Conservation (phyloP, 2,113 vertebrate genomes). For the Rhinichthys klamathensis region DNA sequence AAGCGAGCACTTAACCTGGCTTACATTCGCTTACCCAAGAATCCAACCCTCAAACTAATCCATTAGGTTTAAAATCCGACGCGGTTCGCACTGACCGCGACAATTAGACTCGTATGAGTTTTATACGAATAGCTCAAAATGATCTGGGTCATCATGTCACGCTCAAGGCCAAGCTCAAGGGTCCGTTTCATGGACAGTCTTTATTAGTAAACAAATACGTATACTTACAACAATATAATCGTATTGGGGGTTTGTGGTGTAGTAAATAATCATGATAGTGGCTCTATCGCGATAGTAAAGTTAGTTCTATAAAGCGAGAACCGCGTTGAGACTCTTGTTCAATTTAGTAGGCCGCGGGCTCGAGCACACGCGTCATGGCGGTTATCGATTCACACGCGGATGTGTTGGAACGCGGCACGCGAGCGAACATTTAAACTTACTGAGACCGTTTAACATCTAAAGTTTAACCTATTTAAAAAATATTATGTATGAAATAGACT, state of each 20-base stretch:
- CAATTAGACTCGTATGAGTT: neutral
- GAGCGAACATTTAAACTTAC: neutral
- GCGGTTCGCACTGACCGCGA: neutral
- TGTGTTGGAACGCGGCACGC: conserved; percentile 25
- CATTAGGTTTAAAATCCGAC: neutral
- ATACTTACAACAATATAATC: neutral
- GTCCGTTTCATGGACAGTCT: neutral
- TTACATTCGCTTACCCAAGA: neutral
- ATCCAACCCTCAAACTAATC: too few relatives aligned
- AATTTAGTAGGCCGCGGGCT: neutral
- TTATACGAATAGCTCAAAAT: neutral
- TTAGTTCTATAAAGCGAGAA: too few relatives aligned
- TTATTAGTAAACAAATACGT: too few relatives aligned
- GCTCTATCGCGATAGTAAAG: too few relatives aligned
- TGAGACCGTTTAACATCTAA: neutral
- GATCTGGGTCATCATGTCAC: conserved; percentile 33
- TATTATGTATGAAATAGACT: neutral
- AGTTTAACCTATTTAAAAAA: neutral
- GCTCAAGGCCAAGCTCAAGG: conserved; percentile 56
- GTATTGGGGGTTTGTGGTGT: accelerated
- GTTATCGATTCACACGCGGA: conserved; percentile 29
- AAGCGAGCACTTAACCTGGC: neutral
- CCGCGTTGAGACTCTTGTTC: too few relatives aligned
- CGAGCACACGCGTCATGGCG: conserved; percentile 31
- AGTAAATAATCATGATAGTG: neutral